Evolutionary conservation across 2,797 vertebrate genomes (phyloP), one percentile per base, ranked within the genome.

Genomic region (Cirrhinus mrigala): DNA sequence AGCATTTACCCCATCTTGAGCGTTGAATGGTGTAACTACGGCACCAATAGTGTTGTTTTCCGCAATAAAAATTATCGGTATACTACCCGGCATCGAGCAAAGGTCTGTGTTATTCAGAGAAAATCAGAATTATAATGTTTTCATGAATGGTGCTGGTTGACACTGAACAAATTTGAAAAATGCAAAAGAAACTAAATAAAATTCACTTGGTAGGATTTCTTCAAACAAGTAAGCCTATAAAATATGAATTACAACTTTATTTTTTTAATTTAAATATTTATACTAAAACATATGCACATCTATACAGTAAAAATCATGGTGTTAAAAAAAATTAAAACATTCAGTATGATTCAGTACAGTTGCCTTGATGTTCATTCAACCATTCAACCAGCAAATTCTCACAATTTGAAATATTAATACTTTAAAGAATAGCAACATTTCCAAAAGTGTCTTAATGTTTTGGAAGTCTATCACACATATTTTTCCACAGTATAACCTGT

Each of bases 41-140:
- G 0, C 33, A 8, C 27, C 87, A 48, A 87, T 14, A 0, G 0
- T 0, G 12, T 93, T 94, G 92, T 94, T 93, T 90, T 96, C 95
- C 0, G 0, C 0, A 18, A 95, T 3, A 0, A 0, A 0, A 81
- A 0, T 12, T 11, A 37, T 0, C 0, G 0, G 4, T 0, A 1
- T 0, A 64, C 6, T 27, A 64, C 6, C 14, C 0, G 22, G 6
- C 0, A 33, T 12, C 3, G 15, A 4, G 60, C 91, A 92, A 16
- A 90, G 16, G 1, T 1, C 87, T 90, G 71, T 78, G 33, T 6
- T 9, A 73, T 24, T 37, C 24, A 56, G 40, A 44, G 24, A 66
- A 44, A 52, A 52, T 12, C 9, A 52, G n/a, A 70, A 29, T 40
- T 48, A 60, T n/a, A 56, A 75, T 76, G 27, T 56, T 20, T 27